phyloP scores from a whole-genome alignment of 2,113 vertebrate species.

The Cephalopterus ornatus region DNA sequence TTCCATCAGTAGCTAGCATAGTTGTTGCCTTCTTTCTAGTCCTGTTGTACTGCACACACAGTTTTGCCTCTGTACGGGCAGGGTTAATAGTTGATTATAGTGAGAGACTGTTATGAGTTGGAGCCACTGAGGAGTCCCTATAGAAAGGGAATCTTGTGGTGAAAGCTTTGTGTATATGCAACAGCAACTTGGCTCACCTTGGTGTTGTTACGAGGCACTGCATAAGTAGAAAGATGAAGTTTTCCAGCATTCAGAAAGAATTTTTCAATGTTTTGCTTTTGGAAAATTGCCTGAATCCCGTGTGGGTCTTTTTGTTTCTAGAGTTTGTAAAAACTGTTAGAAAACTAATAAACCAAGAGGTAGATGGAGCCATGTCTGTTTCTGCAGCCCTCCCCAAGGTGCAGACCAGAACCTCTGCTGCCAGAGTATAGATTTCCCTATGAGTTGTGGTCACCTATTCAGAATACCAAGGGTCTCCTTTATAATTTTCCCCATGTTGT shows the following conservation, averaged over 20 bases:
- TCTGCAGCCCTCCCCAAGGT: neutral
- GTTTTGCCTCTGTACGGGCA: neutral
- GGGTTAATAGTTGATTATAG: neutral
- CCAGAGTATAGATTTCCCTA: neutral
- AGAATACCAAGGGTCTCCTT: neutral
- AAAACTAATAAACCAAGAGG: neutral
- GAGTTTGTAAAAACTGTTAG: neutral
- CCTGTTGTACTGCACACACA: neutral
- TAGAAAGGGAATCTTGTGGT: neutral
- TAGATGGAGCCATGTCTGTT: neutral
- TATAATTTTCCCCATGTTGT: neutral
- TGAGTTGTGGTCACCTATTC: accelerated
- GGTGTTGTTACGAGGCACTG: neutral
- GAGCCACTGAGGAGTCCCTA: neutral
- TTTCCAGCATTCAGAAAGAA: neutral
- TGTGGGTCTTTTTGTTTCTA: neutral
- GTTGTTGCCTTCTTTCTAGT: neutral
- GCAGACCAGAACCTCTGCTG: neutral
- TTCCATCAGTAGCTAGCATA: neutral
- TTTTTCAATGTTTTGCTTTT: neutral
- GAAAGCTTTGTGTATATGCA: neutral
- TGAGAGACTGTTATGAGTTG: neutral
- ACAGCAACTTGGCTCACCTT: neutral
- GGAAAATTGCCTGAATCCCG: neutral
- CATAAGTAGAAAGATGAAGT: neutral